A percentile compares a stretch with the other conserved stretches of the same genome.
These are phyloP conservation scores for Lordiphosa clarofinis DNA, from an alignment of 1,140 invertebrate species.

Conservation along the genomic window DNA sequence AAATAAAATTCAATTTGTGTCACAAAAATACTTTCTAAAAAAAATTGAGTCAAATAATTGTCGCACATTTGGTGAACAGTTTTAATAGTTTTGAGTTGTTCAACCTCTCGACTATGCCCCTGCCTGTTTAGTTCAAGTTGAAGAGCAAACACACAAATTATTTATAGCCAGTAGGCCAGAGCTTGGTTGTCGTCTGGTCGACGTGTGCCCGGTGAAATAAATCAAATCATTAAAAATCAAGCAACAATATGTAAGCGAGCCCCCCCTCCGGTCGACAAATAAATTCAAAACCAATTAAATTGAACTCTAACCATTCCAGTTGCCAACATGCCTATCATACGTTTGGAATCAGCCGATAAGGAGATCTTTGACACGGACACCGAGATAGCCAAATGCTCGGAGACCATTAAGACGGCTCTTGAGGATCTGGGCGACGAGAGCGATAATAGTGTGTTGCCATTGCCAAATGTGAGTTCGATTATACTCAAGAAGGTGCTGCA, in stretches of 20 bases:
- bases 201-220: conserved; percentile 27
- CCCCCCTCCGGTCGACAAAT: too few relatives aligned
- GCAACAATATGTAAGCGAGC: not conserved
- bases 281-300: conserved; percentile 3
- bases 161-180: conserved; percentile 49
- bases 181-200: conserved; percentile 27
- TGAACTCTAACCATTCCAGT: not conserved
- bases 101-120: too few relatives aligned
- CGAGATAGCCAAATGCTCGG: conserved; percentile 98
- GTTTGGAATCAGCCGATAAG: conserved; percentile 94
- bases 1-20: too few relatives aligned
- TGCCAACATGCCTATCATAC: conserved; percentile 90
- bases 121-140: conserved; percentile 38
- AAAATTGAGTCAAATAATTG: too few relatives aligned
- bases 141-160: conserved; percentile 45
- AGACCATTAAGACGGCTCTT: conserved; percentile 99
- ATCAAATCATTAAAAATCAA: conserved; percentile 16
- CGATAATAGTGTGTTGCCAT: conserved; percentile 94
- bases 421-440: conserved; percentile 98
- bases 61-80: too few relatives aligned
- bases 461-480: conserved; percentile 99
- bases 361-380: conserved; percentile 98
- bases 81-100: too few relatives aligned
- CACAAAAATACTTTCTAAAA: too few relatives aligned
- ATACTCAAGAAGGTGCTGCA: conserved; percentile 98